Evolutionary conservation across 2,888 invertebrate species (phyloP).

Genomic region (Autographa pulchrina): DNA sequence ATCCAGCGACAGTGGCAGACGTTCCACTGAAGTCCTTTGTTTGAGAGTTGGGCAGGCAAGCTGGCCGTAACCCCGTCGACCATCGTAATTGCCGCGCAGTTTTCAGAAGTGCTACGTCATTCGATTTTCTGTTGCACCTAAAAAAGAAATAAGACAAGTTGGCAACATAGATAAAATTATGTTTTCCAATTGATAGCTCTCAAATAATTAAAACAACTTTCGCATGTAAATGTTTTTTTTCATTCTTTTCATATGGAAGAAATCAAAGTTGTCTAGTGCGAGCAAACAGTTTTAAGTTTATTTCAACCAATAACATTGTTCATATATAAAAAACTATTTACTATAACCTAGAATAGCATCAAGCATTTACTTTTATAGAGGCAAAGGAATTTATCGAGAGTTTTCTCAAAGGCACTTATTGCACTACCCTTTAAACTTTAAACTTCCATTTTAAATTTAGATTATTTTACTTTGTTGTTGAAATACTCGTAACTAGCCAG

Average conservation of each 20-base stretch:
- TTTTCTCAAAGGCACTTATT: not conserved
- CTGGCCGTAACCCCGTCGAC: slow-evolving; percentile 93
- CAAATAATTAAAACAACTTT: too few species aligned
- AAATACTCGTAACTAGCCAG: not conserved
- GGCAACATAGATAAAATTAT: not conserved
- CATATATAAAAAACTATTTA: too few species aligned
- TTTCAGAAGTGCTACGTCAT: slow-evolving; percentile 93
- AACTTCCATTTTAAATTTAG: too few species aligned
- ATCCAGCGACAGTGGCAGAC: slow-evolving; percentile 93
- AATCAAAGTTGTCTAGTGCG: too few species aligned
- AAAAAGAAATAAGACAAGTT: not conserved
- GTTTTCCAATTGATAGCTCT: too few species aligned
- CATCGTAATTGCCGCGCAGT: slow-evolving; percentile 91
- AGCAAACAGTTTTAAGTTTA: too few species aligned
- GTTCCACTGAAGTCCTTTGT: slow-evolving; percentile 88
- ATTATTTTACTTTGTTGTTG: too few species aligned
- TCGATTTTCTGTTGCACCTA: slow-evolving; percentile 81
- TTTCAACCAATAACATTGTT: too few species aligned
- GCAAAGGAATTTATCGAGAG: not conserved
- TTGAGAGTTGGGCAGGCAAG: slow-evolving; percentile 91
- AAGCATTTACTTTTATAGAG: not conserved
- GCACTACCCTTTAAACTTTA: too few species aligned
- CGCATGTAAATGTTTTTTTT: too few species aligned
- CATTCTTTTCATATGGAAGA: too few species aligned
- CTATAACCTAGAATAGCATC: not conserved